Evolutionary conservation across 2,797 vertebrate genomes (phyloP).

Genomic region (Phaenicophaeus curvirostris): DNA sequence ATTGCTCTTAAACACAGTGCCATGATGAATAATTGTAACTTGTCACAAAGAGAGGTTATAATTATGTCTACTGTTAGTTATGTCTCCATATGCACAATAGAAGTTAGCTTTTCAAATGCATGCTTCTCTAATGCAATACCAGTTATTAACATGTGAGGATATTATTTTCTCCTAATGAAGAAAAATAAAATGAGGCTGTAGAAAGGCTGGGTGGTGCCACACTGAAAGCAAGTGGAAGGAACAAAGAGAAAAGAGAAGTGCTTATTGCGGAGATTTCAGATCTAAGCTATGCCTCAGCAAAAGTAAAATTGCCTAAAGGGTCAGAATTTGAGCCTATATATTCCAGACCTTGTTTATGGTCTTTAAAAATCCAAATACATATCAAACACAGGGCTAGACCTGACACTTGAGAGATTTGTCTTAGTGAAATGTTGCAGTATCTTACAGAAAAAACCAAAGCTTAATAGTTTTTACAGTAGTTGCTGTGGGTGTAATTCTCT

Average conservation of each 20-base stretch:
- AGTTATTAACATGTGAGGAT: slow-evolving; percentile 54
- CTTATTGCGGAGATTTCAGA: neutral
- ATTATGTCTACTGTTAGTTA: slow-evolving; percentile 59
- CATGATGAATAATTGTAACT: slow-evolving; percentile 55
- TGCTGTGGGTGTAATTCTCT: neutral
- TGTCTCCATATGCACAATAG: slow-evolving; percentile 1
- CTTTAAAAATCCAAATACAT: neutral
- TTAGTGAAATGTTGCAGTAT: neutral
- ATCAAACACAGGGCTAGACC: neutral
- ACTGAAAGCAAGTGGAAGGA: neutral
- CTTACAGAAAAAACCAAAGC: neutral
- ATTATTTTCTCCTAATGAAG: slow-evolving; percentile 55
- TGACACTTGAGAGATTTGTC: neutral
- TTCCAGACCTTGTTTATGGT: neutral
- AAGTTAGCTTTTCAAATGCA: slow-evolving; percentile 51
- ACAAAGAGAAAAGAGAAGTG: neutral
- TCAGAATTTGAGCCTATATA: neutral
- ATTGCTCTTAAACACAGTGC: slow-evolving; percentile 1
- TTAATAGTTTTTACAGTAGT: neutral
- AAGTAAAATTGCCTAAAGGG: neutral
- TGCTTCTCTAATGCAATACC: slow-evolving; percentile 32
- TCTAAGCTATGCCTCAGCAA: neutral
- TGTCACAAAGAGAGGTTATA: slow-evolving; percentile 55
- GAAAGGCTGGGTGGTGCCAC: neutral
- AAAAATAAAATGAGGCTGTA: slow-evolving; percentile 8